Conservation (phyloP, 2,797 vertebrate species). For the Margarornis squamiger region DNA sequence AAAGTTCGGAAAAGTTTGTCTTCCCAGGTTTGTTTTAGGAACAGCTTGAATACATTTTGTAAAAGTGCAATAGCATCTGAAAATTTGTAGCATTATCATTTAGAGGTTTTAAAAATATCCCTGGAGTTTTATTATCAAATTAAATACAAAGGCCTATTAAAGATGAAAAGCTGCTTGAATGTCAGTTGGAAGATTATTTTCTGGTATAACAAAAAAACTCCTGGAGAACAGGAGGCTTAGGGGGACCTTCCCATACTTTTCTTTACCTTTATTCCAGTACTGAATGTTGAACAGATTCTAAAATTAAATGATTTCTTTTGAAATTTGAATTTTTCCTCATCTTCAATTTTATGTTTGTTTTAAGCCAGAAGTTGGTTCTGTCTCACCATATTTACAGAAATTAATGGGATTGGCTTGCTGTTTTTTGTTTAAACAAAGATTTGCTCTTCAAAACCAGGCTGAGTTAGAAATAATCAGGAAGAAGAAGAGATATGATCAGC, state of each 20-base stretch:
- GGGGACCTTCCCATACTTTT: not conserved
- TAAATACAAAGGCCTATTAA: not conserved
- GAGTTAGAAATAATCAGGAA: not conserved
- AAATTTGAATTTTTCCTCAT: not conserved
- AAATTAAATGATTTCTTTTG: not conserved
- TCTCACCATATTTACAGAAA: not conserved
- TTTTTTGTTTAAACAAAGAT: not conserved
- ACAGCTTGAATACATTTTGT: conserved; percentile 25
- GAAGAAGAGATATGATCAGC: not conserved
- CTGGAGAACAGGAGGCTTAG: not conserved
- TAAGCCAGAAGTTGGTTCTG: not conserved
- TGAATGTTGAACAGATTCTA: not conserved
- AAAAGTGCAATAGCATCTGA: not conserved
- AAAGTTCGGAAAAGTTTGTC: not conserved
- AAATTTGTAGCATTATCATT: not conserved
- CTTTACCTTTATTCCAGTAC: not conserved
- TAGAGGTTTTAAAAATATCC: conserved; percentile 8
- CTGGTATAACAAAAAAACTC: not conserved
- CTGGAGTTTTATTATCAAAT: not conserved
- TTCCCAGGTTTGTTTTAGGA: conserved; percentile 25
- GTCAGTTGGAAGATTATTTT: not conserved
- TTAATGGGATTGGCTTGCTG: not conserved
- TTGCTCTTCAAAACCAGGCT: not conserved
- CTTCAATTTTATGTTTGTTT: not conserved
- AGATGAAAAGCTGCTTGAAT: not conserved